These are phyloP conservation scores for Salvelinus sp. DNA, from an alignment of 2,113 vertebrate species.

Conservation along the genomic window DNA sequence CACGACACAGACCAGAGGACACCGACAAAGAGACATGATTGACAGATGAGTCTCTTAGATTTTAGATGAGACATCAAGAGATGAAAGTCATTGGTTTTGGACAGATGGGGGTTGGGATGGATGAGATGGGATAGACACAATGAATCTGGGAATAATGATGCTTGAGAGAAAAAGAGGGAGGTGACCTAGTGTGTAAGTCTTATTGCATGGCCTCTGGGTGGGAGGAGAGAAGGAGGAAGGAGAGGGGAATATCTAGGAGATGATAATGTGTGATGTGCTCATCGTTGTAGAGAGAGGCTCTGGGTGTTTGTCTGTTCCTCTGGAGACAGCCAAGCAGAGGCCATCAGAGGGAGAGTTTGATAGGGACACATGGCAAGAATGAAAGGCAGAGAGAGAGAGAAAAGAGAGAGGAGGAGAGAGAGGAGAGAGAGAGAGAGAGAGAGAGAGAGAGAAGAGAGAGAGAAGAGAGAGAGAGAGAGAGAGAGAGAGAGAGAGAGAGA, in stretches of 20 bases:
- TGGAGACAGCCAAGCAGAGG: constrained; percentile 61
- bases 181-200: neutral
- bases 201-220: neutral
- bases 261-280: constrained; percentile 54
- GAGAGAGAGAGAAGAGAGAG: neutral
- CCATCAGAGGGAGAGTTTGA: constrained; percentile 29
- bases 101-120: neutral
- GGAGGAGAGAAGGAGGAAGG: constrained; percentile 18
- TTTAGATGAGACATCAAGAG: too few relatives aligned
- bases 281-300: constrained; percentile 31
- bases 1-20: too few relatives aligned
- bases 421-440: neutral
- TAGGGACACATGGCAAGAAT: neutral
- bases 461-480: too few relatives aligned
- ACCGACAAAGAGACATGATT: too few relatives aligned
- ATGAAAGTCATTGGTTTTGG: neutral
- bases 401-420: neutral
- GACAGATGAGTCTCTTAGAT: too few relatives aligned
- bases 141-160: too few relatives aligned
- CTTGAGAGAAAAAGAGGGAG: neutral
- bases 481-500: too few relatives aligned
- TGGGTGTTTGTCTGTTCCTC: constrained; percentile 58
- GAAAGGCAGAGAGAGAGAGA: neutral
- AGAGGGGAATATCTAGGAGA: constrained; percentile 32
- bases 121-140: neutral